These are phyloP conservation scores for Porites divaricata DNA, from an alignment of 92 coral and sea anemone species.

Conservation along the genomic window DNA sequence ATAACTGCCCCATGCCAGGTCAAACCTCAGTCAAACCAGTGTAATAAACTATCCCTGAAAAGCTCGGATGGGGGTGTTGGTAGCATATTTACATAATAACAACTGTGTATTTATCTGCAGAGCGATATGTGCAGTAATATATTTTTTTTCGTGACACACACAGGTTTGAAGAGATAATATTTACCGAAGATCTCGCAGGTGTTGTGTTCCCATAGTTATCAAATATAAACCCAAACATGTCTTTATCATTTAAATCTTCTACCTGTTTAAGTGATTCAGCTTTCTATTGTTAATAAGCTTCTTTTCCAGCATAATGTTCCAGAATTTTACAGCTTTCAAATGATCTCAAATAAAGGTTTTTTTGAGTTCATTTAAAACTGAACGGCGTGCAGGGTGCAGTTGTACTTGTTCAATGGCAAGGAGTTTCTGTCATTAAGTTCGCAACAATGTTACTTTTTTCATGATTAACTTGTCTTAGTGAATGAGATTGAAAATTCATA, in stretches of 20 bases:
- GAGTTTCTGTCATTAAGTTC: background rate
- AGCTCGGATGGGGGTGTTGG: too few species aligned
- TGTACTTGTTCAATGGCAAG: background rate
- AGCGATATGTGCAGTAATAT: background rate
- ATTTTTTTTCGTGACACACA: background rate
- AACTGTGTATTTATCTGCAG: too few species aligned
- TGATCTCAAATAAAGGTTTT: background rate
- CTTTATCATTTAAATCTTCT: slow-evolving; percentile 6
- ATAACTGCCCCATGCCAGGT: too few species aligned
- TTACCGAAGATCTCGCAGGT: background rate
- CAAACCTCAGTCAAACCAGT: too few species aligned
- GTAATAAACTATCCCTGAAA: too few species aligned
- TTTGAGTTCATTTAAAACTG: background rate
- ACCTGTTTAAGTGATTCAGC: slow-evolving; percentile 15
- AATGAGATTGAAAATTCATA: background rate
- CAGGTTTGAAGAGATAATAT: background rate
- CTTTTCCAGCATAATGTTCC: background rate
- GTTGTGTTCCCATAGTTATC: background rate
- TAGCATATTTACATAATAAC: too few species aligned
- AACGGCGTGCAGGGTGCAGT: too few species aligned
- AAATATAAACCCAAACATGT: background rate
- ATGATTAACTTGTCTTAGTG: background rate
- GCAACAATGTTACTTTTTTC: slow-evolving; percentile 11
- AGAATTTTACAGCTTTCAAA: background rate
- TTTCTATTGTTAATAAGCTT: background rate